Evolutionary conservation across 1,140 invertebrate genomes (phyloP).

Genomic region (Delia radicum): DNA sequence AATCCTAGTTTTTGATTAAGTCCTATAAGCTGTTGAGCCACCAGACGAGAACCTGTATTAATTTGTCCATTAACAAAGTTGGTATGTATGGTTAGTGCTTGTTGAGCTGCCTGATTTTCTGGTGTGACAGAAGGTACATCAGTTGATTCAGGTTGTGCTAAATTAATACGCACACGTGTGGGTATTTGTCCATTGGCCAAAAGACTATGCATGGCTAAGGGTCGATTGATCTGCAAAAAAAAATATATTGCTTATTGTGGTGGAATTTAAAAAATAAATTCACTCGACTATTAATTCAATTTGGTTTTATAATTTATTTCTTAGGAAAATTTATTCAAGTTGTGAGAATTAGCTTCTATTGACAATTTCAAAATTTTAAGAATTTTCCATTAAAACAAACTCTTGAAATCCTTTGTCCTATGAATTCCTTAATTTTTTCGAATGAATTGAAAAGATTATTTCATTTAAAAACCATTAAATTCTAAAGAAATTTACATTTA

Average conservation of each 20-base stretch:
- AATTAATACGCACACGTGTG: conserved; percentile 61
- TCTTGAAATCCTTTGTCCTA: too few species aligned
- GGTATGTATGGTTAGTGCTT: conserved; percentile 56
- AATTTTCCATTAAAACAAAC: too few species aligned
- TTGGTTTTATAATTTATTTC: too few species aligned
- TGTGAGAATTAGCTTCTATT: too few species aligned
- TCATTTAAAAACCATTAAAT: too few species aligned
- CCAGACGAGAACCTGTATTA: conserved; percentile 58
- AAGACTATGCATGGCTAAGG: conserved; percentile 62
- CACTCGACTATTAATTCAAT: too few species aligned
- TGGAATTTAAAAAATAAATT: background rate
- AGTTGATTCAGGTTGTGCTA: conserved; percentile 46
- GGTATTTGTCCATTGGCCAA: conserved; percentile 71
- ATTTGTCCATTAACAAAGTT: conserved; percentile 66
- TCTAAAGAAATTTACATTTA: too few species aligned
- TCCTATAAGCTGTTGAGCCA: conserved; percentile 59
- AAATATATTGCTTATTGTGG: background rate
- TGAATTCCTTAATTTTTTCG: too few species aligned
- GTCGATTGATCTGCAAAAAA: conserved; percentile 51
- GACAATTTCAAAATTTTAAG: too few species aligned
- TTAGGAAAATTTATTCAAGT: too few species aligned
- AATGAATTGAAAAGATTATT: too few species aligned
- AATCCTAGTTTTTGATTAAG: conserved; percentile 3
- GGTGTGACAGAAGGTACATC: conserved; percentile 49
- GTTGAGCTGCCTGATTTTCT: conserved; percentile 44